These are phyloP conservation scores for Tachysurus vachellii DNA, from an alignment of 2,113 vertebrate species.

Conservation along the genomic window DNA sequence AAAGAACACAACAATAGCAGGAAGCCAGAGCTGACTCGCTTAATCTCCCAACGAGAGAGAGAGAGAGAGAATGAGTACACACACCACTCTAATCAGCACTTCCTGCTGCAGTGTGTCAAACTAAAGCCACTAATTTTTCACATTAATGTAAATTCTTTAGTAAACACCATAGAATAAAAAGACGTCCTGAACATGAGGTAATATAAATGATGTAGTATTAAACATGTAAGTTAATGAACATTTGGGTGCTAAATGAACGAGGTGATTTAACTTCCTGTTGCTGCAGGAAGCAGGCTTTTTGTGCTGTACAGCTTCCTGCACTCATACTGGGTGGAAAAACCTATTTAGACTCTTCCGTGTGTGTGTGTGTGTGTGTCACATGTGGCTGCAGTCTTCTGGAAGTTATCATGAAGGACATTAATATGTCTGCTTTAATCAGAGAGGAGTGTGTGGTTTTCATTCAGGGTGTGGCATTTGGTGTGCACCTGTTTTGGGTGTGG, in stretches of 20 bases:
- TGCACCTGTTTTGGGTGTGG: constrained; percentile 47
- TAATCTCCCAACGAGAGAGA: constrained; percentile 10
- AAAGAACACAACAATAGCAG: constrained; percentile 66
- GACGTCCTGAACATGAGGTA: background rate
- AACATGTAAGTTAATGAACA: background rate
- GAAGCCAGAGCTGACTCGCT: constrained; percentile 56
- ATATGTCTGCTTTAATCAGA: background rate
- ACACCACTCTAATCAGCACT: background rate
- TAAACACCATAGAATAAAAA: no score
- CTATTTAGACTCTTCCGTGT: background rate
- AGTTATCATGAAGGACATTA: background rate
- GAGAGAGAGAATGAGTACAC: background rate
- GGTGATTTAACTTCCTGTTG: constrained; percentile 40
- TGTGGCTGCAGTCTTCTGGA: background rate
- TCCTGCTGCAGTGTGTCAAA: background rate
- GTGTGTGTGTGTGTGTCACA: background rate
- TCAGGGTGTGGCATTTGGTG: constrained; percentile 27
- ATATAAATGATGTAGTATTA: background rate
- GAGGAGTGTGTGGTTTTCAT: constrained; percentile 1
- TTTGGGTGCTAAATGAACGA: background rate
- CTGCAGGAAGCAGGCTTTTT: background rate
- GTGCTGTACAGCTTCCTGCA: background rate
- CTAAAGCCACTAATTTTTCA: background rate
- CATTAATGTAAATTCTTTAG: background rate
- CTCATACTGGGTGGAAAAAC: background rate